These are phyloP conservation scores for Rhagophthalmus giganteus DNA, from an alignment of 2,888 invertebrate species.

Conservation along the genomic window DNA sequence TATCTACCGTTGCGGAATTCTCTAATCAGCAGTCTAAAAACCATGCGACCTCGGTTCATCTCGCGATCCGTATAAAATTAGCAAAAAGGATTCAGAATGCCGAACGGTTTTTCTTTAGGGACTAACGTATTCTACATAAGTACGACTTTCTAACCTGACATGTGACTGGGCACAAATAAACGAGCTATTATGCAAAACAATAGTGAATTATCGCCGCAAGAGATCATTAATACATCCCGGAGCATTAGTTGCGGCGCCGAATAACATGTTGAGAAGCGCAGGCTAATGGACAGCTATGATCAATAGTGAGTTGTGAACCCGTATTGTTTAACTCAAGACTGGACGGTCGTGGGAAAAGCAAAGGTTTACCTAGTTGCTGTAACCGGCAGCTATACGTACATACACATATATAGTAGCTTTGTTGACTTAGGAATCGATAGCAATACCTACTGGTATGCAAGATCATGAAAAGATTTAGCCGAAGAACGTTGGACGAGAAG, in stretches of 20 bases:
- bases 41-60: not conserved
- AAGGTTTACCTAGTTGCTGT: slow-evolving; percentile 41
- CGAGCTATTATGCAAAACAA: slow-evolving; percentile 39
- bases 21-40: slow-evolving; percentile 22
- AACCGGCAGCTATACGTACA: slow-evolving; percentile 28
- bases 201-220: slow-evolving; percentile 37
- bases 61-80: slow-evolving; percentile 10
- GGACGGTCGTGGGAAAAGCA: slow-evolving; percentile 52
- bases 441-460: slow-evolving; percentile 19
- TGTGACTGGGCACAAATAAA: slow-evolving; percentile 25
- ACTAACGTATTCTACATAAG: slow-evolving; percentile 14
- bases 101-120: slow-evolving; percentile 5
- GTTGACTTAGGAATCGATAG: slow-evolving; percentile 28
- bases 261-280: slow-evolving; percentile 45
- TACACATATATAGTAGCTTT: slow-evolving; percentile 20
- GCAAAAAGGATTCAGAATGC: no score
- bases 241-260: slow-evolving; percentile 41
- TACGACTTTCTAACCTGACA: slow-evolving; percentile 14
- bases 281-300: slow-evolving; percentile 50
- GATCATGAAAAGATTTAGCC: slow-evolving; percentile 21
- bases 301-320: slow-evolving; percentile 51
- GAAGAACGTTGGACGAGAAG: slow-evolving; percentile 2
- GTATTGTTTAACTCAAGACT: slow-evolving; percentile 48
- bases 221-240: slow-evolving; percentile 36
- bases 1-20: slow-evolving; percentile 30